Percentiles rank a stretch among this genome's conserved stretches.
Conservation (phyloP, 2,888 invertebrate genomes). For the Gymnoscelis rufifasciata region DNA sequence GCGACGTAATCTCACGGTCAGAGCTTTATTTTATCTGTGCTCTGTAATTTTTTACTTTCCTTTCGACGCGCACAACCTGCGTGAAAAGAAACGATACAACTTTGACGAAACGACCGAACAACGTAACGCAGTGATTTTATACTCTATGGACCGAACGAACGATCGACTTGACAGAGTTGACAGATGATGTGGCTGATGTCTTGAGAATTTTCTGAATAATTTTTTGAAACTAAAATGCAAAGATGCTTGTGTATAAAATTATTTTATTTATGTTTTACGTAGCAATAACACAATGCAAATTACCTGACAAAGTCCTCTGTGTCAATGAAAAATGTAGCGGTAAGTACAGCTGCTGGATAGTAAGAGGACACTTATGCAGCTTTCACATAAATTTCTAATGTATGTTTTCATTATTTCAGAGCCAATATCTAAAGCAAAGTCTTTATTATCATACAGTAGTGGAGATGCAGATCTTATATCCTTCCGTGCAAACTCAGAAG, state of each 20-base stretch:
- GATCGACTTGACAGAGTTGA: conserved; percentile 45
- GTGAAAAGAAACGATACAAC: no score
- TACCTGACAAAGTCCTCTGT: conserved; percentile 85
- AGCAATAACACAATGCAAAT: conserved; percentile 58
- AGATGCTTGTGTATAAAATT: conserved; percentile 64
- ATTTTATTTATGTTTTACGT: conserved; percentile 62
- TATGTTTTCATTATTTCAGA: conserved; percentile 58
- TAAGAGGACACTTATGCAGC: conserved; percentile 17
- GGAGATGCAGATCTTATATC: conserved; percentile 79
- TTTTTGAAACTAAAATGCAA: conserved; percentile 61
- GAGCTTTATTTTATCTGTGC: no score
- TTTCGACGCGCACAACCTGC: no score
- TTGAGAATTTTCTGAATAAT: conserved; percentile 54
- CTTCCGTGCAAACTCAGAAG: conserved; percentile 77
- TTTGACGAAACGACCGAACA: no score
- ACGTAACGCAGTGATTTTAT: no score
- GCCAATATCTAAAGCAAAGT: conserved; percentile 81
- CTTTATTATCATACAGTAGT: conserved; percentile 77
- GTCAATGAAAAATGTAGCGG: conserved; percentile 84
- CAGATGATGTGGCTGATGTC: conserved; percentile 75
- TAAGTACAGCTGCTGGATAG: conserved; percentile 52
- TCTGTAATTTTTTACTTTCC: no score
- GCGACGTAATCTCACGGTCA: no score
- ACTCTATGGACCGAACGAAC: conserved; percentile 5
- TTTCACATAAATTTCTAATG: conserved; percentile 12